These are phyloP conservation scores for Anastatus disparis DNA, from an alignment of 1,140 invertebrate genomes.

Conservation along the genomic window DNA sequence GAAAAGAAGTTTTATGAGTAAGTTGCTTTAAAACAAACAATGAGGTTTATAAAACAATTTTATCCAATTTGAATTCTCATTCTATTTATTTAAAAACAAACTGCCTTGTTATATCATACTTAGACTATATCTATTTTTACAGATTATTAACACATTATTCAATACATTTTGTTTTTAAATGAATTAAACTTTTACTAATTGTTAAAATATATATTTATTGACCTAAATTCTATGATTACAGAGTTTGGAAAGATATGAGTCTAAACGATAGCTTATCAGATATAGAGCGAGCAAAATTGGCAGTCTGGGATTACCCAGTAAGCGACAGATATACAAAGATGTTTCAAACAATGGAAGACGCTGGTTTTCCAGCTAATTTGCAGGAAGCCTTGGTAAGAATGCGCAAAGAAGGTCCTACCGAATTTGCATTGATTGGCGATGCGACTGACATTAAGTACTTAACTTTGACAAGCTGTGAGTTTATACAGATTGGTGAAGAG, in stretches of 20 bases:
- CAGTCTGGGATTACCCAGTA: constrained; percentile 99
- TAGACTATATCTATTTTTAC: too few relatives aligned
- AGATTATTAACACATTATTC: too few relatives aligned
- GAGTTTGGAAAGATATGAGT: constrained; percentile 98
- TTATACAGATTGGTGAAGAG: constrained; percentile 92
- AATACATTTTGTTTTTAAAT: too few relatives aligned
- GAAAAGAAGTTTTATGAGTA: constrained; percentile 95
- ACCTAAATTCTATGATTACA: too few relatives aligned
- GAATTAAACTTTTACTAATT: too few relatives aligned
- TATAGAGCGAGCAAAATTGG: constrained; percentile 89
- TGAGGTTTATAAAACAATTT: too few relatives aligned
- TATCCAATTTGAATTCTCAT: too few relatives aligned
- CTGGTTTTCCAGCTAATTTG: constrained; percentile 79
- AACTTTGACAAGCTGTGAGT: constrained; percentile 87
- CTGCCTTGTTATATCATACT: too few relatives aligned
- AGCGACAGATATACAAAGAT: constrained; percentile 99
- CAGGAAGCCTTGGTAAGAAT: constrained; percentile 86
- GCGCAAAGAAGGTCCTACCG: constrained; percentile 73
- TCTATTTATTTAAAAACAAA: too few relatives aligned
- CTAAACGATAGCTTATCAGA: constrained; percentile 91
- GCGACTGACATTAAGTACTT: constrained; percentile 92
- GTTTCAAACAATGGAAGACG: constrained; percentile 96
- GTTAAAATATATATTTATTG: too few relatives aligned
- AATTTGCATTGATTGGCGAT: constrained; percentile 94
- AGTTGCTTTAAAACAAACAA: too few relatives aligned